Evolutionary conservation across 2,888 invertebrate genomes (phyloP).

Genomic region (Pristionchus entomophagus): DNA sequence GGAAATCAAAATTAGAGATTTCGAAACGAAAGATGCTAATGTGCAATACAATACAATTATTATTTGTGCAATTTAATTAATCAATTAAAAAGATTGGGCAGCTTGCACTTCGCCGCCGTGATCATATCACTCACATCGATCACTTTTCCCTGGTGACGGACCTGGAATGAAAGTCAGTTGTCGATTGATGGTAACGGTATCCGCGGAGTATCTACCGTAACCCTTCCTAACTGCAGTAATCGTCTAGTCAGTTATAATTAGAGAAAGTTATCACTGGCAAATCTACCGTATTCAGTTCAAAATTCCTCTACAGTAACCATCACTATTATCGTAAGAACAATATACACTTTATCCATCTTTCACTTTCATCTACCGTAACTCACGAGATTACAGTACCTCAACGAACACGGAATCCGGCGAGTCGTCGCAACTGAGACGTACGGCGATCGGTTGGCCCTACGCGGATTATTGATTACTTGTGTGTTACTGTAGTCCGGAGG

Average conservation of each 20-base stretch:
- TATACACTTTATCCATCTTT: neutral
- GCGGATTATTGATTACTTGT: neutral
- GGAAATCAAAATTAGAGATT: too few relatives aligned
- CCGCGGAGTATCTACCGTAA: neutral
- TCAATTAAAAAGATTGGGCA: slow-evolving; percentile 51
- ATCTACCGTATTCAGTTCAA: neutral
- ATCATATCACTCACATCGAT: slow-evolving; percentile 73
- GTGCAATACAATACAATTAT: too few relatives aligned
- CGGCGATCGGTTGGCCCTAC: slow-evolving; percentile 66
- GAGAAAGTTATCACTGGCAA: too few relatives aligned
- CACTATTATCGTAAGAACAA: neutral
- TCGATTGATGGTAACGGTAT: neutral
- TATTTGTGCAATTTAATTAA: neutral
- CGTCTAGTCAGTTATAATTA: too few relatives aligned
- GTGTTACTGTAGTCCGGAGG: neutral
- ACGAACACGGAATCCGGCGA: slow-evolving; percentile 71
- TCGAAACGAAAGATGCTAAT: neutral
- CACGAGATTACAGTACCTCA: slow-evolving; percentile 61
- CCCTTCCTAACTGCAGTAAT: neutral
- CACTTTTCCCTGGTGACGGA: slow-evolving; percentile 71
- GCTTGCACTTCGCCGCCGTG: slow-evolving; percentile 68
- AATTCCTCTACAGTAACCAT: too few relatives aligned
- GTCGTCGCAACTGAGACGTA: slow-evolving; percentile 63
- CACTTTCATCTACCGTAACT: neutral
- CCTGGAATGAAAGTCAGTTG: slow-evolving; percentile 50